Evolutionary conservation across 1,140 invertebrate genomes (phyloP).

Genomic region (Dendrolimus kikuchii): DNA sequence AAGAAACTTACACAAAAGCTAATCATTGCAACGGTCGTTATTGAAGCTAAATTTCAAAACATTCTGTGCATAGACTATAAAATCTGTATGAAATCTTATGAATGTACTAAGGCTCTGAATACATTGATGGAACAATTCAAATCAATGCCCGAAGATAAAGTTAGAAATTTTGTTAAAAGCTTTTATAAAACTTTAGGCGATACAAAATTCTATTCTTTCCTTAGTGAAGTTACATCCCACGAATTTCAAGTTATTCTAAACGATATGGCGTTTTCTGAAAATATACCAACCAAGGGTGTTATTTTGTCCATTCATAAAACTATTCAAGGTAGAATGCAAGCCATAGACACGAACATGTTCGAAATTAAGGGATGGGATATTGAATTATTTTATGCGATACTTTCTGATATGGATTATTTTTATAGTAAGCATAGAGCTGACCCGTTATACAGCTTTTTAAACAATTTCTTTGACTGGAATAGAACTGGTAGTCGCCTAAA

Average conservation of each 20-base stretch:
- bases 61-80: conserved; percentile 33
- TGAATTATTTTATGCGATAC: conserved; percentile 34
- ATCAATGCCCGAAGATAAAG: conserved; percentile 24
- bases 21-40: conserved; percentile 26
- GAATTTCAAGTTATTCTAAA: conserved; percentile 45
- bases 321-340: conserved; percentile 25
- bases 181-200: conserved; percentile 31
- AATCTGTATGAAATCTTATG: conserved; percentile 33
- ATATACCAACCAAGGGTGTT: conserved; percentile 30
- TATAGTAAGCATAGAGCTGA: conserved; percentile 23
- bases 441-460: conserved; percentile 31
- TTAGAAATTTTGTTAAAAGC: conserved; percentile 20
- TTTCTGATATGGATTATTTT: conserved; percentile 50
- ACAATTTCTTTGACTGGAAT: conserved; percentile 29
- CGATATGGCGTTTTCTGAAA: conserved; percentile 36
- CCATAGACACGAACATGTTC: conserved; percentile 16
- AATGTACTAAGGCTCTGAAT: conserved; percentile 30
- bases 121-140: conserved; percentile 26
- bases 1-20: conserved; percentile 34
- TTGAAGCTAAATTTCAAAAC: conserved; percentile 36
- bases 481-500: conserved; percentile 15
- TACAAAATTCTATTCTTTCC: conserved; percentile 26
- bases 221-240: conserved; percentile 27
- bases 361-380: conserved; percentile 25
- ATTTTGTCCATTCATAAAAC: conserved; percentile 27